Base-by-base conservation (phyloP, 2,888 invertebrate species). In the Melanargia galathea region DNA sequence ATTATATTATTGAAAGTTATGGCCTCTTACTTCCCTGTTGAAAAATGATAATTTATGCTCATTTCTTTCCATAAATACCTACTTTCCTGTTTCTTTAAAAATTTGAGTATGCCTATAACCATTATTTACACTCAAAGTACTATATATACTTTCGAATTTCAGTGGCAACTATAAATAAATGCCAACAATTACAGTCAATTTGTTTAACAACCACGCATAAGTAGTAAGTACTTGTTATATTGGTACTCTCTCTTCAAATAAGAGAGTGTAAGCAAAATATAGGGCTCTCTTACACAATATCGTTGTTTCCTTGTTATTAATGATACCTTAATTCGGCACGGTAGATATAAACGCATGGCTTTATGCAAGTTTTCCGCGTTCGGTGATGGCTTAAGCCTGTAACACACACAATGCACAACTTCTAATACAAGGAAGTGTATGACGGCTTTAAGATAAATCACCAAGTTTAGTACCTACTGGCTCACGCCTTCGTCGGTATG, bases 181-280 rank as follows among this genome's bases (percentile, higher is more conserved):
- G 71, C 73, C 63, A 70, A 63, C 70, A 71, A 73, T 75, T 71
- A 71, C 73, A 70, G 73, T 66, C 69, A 75, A 77, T 77, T 80
- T 77, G 78, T 75, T 70, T 74, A 76, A 78, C 75, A 71, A 70
- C 69, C 71, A 65, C 35, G 62, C 62, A 56, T 63, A 64, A 65
- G 38, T 30, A n/a, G 30, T 8, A 7, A 43, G 60, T 62, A 65
- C 30, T 57, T 7, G 56, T 70, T 71, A 70, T 69, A 66, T 64
- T 67, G 64, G 62, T 66, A 66, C 58, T 62, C 56, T 62, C 56
- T 35, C 18, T 65, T 70, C 65, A 70, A 73, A 74, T 71, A 68
- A 75, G 80, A 81, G 79, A 79, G 76, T 58, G 64, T 77, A 16
- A 77, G 81, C 72, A 78, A 18, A 82, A 84, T 83, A 73, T 75